A percentile compares a stretch with the other conserved stretches of the same genome.
Conservation (phyloP, 1,140 invertebrate genomes). For the Bombus confusus region DNA sequence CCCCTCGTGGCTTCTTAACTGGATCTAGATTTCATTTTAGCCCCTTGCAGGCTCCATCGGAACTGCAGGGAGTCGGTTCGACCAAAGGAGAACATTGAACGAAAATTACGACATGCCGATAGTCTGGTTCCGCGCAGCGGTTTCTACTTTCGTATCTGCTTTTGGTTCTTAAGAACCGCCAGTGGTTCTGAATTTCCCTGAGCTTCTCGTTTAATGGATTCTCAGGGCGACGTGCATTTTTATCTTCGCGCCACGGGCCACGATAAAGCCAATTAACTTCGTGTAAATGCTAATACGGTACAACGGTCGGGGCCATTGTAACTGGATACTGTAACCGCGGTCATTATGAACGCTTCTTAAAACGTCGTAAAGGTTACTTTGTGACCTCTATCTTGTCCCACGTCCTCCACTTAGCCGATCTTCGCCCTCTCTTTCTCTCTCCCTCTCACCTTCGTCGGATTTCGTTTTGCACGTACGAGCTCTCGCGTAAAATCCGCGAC, state of each 20-base stretch:
- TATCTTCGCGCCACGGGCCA: conserved; percentile 25
- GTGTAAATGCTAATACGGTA: conserved; percentile 50
- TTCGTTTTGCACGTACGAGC: background rate
- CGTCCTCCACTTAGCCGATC: background rate
- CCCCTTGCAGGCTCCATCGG: background rate
- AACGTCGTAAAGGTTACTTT: conserved; percentile 44
- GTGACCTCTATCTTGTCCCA: conserved; percentile 25
- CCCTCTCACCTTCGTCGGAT: background rate
- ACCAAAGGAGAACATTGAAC: background rate
- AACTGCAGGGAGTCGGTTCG: no score
- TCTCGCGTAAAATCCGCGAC: conserved; percentile 22
- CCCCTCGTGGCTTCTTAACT: background rate
- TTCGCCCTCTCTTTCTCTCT: no score
- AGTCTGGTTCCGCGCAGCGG: background rate
- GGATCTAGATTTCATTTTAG: conserved; percentile 32
- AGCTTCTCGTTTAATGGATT: background rate
- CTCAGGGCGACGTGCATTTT: conserved; percentile 13
- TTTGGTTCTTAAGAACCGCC: background rate
- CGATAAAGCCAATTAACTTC: conserved; percentile 50
- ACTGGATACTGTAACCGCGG: conserved; percentile 25
- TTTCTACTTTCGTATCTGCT: background rate
- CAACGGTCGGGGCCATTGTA: background rate
- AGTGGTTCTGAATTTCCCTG: background rate
- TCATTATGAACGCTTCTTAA: conserved; percentile 28
- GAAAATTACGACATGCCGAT: conserved; percentile 26